These are phyloP conservation scores for Apamea anceps DNA, from an alignment of 2,888 invertebrate species.

Conservation along the genomic window DNA sequence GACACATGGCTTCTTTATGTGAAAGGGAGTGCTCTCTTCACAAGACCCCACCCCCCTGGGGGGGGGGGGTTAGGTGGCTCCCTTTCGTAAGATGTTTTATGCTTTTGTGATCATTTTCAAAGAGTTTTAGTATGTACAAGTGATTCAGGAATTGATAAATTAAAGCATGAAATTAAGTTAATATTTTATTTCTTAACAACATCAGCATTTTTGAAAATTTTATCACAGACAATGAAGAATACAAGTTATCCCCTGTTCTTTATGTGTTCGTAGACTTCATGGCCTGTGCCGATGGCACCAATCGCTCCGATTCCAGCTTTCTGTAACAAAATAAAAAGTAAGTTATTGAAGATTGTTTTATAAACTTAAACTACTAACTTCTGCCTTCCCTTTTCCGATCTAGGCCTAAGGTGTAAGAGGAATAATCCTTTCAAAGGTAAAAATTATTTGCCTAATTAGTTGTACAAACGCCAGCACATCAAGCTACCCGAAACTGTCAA, in stretches of 20 bases:
- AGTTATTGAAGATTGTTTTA: not conserved
- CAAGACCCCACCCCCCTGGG: too few species aligned
- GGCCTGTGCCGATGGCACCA: conserved; percentile 67
- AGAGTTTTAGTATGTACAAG: not conserved
- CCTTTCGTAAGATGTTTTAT: not conserved
- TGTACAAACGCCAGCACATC: not conserved
- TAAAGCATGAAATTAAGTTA: not conserved
- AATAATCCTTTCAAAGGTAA: not conserved
- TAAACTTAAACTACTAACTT: not conserved
- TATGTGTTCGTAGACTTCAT: conserved; percentile 66
- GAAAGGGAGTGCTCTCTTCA: too few species aligned
- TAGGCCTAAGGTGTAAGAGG: not conserved
- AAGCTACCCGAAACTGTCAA: too few species aligned
- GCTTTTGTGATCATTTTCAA: not conserved
- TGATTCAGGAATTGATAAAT: not conserved
- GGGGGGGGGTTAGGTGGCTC: too few species aligned
- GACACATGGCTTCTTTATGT: not conserved
- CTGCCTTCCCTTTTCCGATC: not conserved
- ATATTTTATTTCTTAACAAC: conserved; percentile 8
- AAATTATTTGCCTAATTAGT: not conserved
- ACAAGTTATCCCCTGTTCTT: conserved; percentile 55
- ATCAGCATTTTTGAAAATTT: not conserved
- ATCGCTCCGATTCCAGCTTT: conserved; percentile 66
- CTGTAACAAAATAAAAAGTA: conserved; percentile 57
- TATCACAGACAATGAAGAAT: not conserved